Evolutionary conservation across 2,888 invertebrate genomes (phyloP), one percentile per base, ranked within the genome.

Genomic region (Cancer borealis): DNA sequence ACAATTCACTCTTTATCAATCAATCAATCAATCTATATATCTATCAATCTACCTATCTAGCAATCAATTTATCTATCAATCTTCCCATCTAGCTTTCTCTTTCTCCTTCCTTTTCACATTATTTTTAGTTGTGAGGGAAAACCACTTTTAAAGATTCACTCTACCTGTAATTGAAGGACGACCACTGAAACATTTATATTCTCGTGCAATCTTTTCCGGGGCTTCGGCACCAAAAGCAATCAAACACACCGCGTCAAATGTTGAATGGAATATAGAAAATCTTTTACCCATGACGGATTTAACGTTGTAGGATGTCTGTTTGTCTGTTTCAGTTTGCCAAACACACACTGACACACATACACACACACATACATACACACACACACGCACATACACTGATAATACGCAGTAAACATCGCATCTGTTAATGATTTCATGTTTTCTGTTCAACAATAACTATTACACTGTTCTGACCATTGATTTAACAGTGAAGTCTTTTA

Each of bases 161-260:
- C 60, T 60, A 17, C 21, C 60, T 21, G 60, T 60, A 60, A 60
- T 60, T 60, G 60, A 60, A 60, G 60, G 17, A 60, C 60, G 60
- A 60, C 60, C 60, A 60, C 60, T 60, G 60, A 60, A 60, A 60
- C 60, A 60, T 60, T 60, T 60, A 60, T 60, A 60, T 60, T 60
- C 60, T 60, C 60, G 60, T 60, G 60, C 60, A 60, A 60, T 60
- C 60, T 60, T 60, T 60, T 60, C 60, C 60, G 17, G 60, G 60
- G 60, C 60, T 60, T 60, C 60, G 60, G 60, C 60, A 60, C 60
- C 60, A 60, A 60, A 60, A 60, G 60, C 60, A 60, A 60, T 60
- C 60, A 60, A 60, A 60, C 60, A 60, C 60, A 60, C 60, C 60
- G 60, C 60, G 60, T 21, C 60, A 60, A 60, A 60, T 60, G 60